Evolutionary conservation across 2,888 invertebrate species (phyloP).

Genomic region (Mantis religiosa): DNA sequence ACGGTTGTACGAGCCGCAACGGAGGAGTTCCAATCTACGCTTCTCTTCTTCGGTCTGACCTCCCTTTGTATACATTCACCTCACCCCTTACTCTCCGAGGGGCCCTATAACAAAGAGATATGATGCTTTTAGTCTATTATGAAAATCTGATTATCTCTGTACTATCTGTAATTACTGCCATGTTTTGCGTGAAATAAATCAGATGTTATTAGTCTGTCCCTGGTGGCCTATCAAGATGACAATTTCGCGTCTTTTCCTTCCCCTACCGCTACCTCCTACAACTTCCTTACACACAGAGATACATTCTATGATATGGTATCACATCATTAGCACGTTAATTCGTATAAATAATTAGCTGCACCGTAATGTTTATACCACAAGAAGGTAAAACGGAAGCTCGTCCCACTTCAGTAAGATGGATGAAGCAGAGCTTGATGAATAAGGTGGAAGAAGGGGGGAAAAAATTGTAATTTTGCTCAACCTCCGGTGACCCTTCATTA

Average conservation of each 20-base stretch:
- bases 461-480: conserved; percentile 7
- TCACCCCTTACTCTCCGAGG: too few relatives aligned
- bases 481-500: conserved; percentile 14
- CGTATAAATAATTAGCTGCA: background rate
- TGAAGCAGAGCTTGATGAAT: background rate
- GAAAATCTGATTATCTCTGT: background rate
- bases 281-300: background rate
- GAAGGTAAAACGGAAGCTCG: background rate
- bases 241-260: background rate
- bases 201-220: background rate
- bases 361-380: background rate
- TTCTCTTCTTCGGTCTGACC: too few relatives aligned
- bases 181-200: background rate
- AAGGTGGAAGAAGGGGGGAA: background rate
- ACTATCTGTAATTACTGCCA: background rate
- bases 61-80: too few relatives aligned
- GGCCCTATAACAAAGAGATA: too few relatives aligned
- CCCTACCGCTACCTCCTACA: background rate
- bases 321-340: conserved; percentile 7
- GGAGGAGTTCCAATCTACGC: too few relatives aligned
- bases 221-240: background rate
- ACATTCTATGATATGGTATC: background rate
- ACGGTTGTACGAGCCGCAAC: too few relatives aligned
- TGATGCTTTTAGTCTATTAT: too few relatives aligned
- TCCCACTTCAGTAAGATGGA: background rate